Percentiles rank a stretch among this genome's conserved stretches.
Conservation (phyloP, 1,140 invertebrate genomes). For the Hyles euphorbiae region DNA sequence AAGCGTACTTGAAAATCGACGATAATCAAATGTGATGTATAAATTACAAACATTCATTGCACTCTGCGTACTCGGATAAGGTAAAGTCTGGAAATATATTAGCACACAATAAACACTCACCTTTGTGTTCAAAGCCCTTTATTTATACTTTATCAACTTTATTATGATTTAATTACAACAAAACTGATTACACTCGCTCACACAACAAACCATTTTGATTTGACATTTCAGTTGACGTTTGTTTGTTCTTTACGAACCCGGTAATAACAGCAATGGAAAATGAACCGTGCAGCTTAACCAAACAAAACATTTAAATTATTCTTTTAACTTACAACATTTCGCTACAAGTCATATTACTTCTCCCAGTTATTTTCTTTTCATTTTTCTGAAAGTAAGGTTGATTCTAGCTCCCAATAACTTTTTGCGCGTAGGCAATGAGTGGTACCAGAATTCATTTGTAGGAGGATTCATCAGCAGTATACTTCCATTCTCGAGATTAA, state of each 20-base stretch:
- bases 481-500: constrained; percentile 80
- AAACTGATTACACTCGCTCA: not conserved
- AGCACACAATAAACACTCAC: constrained; percentile 6
- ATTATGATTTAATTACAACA: not conserved
- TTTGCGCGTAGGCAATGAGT: constrained; percentile 80
- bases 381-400: constrained; percentile 83
- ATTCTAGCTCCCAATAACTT: constrained; percentile 75
- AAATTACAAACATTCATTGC: too few relatives aligned
- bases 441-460: constrained; percentile 84
- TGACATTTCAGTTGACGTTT: constrained; percentile 3
- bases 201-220: constrained; percentile 9
- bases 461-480: constrained; percentile 84
- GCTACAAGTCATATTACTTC: too few relatives aligned
- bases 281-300: not conserved
- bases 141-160: not conserved
- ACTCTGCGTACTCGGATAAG: too few relatives aligned
- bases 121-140: not conserved
- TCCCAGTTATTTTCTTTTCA: constrained; percentile 20
- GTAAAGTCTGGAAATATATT: too few relatives aligned
- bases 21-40: constrained; percentile 32
- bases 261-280: too few relatives aligned
- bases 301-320: not conserved
- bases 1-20: constrained; percentile 38
- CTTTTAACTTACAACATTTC: too few relatives aligned
- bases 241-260: not conserved